These are phyloP conservation scores for Ridgeia piscesae DNA, from an alignment of 1,140 invertebrate genomes.

Conservation along the genomic window DNA sequence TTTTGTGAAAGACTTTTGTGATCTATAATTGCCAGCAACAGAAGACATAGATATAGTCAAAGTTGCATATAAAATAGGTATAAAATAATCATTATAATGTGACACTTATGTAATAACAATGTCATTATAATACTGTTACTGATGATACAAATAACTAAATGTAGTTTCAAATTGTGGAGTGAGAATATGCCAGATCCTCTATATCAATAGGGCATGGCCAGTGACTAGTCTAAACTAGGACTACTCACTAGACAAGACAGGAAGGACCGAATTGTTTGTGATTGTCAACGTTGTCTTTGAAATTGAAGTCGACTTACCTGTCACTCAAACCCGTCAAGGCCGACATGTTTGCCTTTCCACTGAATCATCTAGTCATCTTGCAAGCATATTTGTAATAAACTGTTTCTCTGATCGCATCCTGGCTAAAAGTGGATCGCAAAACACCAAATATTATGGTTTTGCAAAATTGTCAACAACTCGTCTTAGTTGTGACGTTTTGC, in stretches of 20 bases:
- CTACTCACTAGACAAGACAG: too few relatives aligned
- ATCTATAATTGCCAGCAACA: too few relatives aligned
- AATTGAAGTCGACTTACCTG: constrained; percentile 1
- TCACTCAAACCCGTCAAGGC: neutral
- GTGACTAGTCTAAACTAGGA: neutral
- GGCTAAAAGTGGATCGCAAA: neutral
- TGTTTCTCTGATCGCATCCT: neutral
- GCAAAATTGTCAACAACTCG: neutral
- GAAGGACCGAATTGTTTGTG: neutral
- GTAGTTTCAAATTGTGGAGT: too few relatives aligned
- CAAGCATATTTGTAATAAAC: neutral
- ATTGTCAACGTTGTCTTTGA: neutral
- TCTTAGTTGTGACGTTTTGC: neutral
- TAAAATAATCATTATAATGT: too few relatives aligned
- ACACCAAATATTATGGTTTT: neutral
- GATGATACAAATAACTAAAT: too few relatives aligned
- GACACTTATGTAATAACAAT: too few relatives aligned
- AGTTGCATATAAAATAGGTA: too few relatives aligned
- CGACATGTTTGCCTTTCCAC: neutral
- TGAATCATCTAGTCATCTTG: neutral
- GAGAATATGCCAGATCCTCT: neutral
- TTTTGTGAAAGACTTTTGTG: too few relatives aligned
- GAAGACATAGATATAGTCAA: too few relatives aligned
- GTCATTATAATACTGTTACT: too few relatives aligned
- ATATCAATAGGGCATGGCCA: neutral